Base-by-base conservation (phyloP, 2,888 invertebrate genomes). In the Cephus runcator region DNA sequence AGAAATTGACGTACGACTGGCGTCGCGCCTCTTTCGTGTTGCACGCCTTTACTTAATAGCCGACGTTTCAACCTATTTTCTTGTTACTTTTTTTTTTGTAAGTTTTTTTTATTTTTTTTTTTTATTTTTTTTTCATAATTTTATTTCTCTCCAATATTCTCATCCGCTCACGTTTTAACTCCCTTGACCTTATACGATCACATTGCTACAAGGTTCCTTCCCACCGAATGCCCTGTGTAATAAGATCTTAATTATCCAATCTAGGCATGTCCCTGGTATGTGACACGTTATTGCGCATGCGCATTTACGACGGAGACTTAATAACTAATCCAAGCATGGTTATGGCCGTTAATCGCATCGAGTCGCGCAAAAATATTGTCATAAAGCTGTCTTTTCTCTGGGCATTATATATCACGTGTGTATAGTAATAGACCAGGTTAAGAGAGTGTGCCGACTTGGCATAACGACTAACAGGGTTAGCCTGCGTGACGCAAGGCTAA, bases 1-100 rank as follows among this genome's bases (percentile, higher is more conserved):
- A 82, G 85, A 84, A 81, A 83, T 85, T 88, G 87, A 88, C 87
- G 87, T 87, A 88, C 87, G 82, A 69, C 33, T 83, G 83, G 79
- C 80, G 87, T 82, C 88, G 87, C 86, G 88, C 87, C 87, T 85
- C 86, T 89, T 89, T 81, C 86, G 82, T 88, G 89, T 88, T 85
- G 84, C 80, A 79, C 40, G 84, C 85, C 84, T 88, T 90, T 89
- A 87, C 86, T 88, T 88, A 89, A 90, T 87, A 88, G 87, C 85
- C 84, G 82, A 83, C 12, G 11, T 33, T 12, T 69, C 0, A n/a
- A 69, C 69, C 33, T 30, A 30, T 69, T 69, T 69, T 69, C 30
- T 69, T 69, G n/a, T 69, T 69, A 69, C 6, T n/a, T 33, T 33
- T n/a, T 31, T n/a, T 33, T 34, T 34, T 1, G 0, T 31, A 34